A percentile compares a stretch with the other conserved stretches of the same genome.
These are phyloP conservation scores for Arrhopalites spinosus DNA, from an alignment of 2,888 invertebrate species.

Conservation along the genomic window DNA sequence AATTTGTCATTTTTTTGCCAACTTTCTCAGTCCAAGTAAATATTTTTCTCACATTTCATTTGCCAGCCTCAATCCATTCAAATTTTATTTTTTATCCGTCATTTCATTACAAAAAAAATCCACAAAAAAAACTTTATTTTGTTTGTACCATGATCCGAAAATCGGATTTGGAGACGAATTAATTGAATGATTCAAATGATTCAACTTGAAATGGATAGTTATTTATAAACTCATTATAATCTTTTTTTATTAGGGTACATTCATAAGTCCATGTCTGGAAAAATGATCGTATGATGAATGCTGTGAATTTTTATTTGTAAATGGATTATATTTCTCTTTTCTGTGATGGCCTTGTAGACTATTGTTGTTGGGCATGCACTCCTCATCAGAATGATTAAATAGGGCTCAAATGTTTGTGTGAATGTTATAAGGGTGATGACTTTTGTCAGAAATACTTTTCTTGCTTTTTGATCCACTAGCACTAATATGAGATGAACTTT, in stretches of 20 bases:
- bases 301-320: not conserved
- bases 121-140: too few species aligned
- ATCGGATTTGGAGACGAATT: too few species aligned
- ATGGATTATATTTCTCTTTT: not conserved
- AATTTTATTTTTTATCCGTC: too few species aligned
- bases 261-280: not conserved
- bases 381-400: not conserved
- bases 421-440: not conserved
- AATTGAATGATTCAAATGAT: too few species aligned
- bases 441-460: not conserved
- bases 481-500: not conserved
- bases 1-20: too few species aligned
- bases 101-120: too few species aligned
- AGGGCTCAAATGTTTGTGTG: not conserved
- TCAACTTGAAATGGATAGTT: too few species aligned
- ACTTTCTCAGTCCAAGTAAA: too few species aligned
- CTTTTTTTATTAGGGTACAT: not conserved
- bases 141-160: too few species aligned
- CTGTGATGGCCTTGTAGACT: not conserved
- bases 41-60: too few species aligned
- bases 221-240: too few species aligned
- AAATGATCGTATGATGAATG: not conserved
- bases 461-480: not conserved
- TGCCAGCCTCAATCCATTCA: too few species aligned
- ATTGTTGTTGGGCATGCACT: not conserved